Base-by-base conservation (phyloP, 2,888 invertebrate species). In the Drepanosiphum platanoidis region DNA sequence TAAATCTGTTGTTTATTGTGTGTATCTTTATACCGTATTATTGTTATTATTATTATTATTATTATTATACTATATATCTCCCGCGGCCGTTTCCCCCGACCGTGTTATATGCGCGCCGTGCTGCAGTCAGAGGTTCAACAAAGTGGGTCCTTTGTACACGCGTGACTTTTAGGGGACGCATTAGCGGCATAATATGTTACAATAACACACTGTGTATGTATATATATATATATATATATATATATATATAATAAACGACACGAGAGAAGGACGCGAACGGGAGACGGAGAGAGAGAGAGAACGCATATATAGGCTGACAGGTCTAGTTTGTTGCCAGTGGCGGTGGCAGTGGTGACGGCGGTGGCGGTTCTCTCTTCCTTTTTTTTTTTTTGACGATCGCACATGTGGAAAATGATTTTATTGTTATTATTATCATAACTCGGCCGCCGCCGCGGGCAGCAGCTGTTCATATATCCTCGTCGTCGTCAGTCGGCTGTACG, bases 91-190 rank as follows among this genome's bases (percentile, higher is more conserved):
- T 8, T 11, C 78, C 36, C 5, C 61, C 46, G 27, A 58, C 58
- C n/a, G 58, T 27, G 58, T 58, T 58, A 9, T 58, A 58, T n/a
- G n/a, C n/a, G n/a, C 64, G 61, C 42, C 32, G 13, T 22, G n/a
- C n/a, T 22, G 30, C 72, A 18, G 58, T 71, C 61, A 82, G 74
- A 34, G 72, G 39, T 72, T 61, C 83, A 66, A 84, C 83, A 84
- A 75, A 84, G 83, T 84, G 83, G 83, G 36, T 36, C 75, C 74
- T 84, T 84, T 74, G 72, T 74, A 68, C 39, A 66, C n/a, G 83
- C 83, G 83, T 84, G 83, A 84, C 83, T 84, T 84, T 84, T 84
- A 84, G 83, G 83, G 83, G 83, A 84, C 83, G 83, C 34, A 84
- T 84, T 84, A 84, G 83, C 75, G 66, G 83, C 83, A 52, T 84